phyloP scores from a whole-genome alignment of 2,797 vertebrate genomes.

The Discoglossus pictus region DNA sequence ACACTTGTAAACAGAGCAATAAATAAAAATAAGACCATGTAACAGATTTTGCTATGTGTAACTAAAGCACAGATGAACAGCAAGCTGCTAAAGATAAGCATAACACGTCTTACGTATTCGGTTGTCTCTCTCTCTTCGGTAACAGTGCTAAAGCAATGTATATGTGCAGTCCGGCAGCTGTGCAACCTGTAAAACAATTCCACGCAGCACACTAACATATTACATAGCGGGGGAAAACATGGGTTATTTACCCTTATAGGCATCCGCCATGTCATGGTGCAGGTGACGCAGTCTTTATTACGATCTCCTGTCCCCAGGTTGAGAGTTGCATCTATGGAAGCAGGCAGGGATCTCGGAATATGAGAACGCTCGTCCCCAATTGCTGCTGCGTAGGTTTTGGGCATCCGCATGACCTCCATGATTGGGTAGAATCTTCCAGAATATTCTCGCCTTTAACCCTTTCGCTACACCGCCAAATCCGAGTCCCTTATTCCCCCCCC shows the following conservation, averaged over 20 bases:
- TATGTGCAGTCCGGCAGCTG: background rate
- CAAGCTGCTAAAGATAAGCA: background rate
- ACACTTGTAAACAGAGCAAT: constrained; percentile 19
- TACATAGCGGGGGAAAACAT: constrained; percentile 15
- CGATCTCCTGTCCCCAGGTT: constrained; percentile 22
- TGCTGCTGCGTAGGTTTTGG: constrained; percentile 72
- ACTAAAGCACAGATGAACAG: constrained; percentile 12
- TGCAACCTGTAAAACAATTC: constrained; percentile 17
- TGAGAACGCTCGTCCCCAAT: constrained; percentile 40
- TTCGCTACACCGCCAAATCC: constrained; percentile 64
- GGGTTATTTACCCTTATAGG: constrained; percentile 14
- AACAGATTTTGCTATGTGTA: background rate
- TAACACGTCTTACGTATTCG: constrained; percentile 23
- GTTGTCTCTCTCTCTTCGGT: constrained; percentile 1
- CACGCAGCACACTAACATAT: constrained; percentile 10
- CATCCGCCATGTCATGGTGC: constrained; percentile 21
- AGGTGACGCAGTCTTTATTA: constrained; percentile 44
- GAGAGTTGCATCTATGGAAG: constrained; percentile 17
- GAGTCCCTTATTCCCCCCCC: constrained; percentile 76
- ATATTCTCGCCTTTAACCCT: constrained; percentile 81
- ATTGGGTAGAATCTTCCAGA: constrained; percentile 84
- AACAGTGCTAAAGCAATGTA: constrained; percentile 17
- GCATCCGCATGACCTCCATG: constrained; percentile 59
- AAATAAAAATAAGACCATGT: constrained; percentile 6
- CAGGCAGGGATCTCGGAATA: constrained; percentile 37